Conservation (phyloP, 2,797 vertebrate species). For the Myotis pilosus region DNA sequence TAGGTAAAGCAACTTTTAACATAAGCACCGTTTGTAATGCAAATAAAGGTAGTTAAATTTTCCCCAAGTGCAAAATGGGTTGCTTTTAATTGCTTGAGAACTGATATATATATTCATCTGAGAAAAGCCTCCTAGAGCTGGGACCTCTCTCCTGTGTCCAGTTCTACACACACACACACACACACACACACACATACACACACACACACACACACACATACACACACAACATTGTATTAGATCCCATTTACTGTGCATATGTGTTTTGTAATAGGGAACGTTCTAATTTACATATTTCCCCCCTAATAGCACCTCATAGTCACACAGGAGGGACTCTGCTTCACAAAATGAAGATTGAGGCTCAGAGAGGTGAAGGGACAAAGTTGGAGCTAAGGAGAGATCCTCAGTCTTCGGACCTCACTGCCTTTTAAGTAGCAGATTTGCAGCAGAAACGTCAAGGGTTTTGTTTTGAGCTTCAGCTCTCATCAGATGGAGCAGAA, state of each 20-base stretch:
- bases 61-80: neutral
- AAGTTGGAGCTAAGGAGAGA: neutral
- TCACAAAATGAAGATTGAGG: neutral
- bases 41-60: neutral
- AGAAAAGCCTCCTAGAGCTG: neutral
- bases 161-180: neutral
- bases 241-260: neutral
- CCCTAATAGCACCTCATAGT: neutral
- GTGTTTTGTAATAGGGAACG: neutral
- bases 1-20: neutral
- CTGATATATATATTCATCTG: neutral
- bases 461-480: neutral
- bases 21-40: neutral
- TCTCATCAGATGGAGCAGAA: neutral
- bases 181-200: neutral
- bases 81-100: neutral
- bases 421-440: neutral
- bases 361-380: neutral
- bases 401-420: neutral
- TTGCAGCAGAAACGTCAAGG: neutral
- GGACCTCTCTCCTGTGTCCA: neutral
- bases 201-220: neutral
- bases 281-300: neutral
- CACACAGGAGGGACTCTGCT: neutral
- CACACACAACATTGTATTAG: neutral